Evolutionary conservation across 2,888 invertebrate species (phyloP).

Genomic region (Apeira syringaria): DNA sequence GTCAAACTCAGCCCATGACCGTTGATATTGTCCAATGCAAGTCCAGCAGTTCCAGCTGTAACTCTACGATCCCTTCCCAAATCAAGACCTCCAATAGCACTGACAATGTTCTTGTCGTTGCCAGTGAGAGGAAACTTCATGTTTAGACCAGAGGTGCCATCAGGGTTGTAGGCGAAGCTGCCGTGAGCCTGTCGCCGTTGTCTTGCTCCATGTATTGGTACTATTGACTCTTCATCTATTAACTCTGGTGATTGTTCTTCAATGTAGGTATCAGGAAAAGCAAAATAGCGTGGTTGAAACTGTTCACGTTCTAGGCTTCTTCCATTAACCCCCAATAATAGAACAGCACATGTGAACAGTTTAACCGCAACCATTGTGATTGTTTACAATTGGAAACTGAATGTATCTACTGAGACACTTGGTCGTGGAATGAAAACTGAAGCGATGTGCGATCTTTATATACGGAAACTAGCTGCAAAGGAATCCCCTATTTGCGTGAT

Average conservation of each 20-base stretch:
- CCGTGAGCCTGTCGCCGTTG: slow-evolving; percentile 37
- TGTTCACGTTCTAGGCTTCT: slow-evolving; percentile 7
- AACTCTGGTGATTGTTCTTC: slow-evolving; percentile 1
- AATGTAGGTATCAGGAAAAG: neutral
- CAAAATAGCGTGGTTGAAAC: neutral
- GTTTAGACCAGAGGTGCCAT: slow-evolving; percentile 34
- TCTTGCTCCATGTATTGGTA: slow-evolving; percentile 14
- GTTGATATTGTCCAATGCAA: slow-evolving; percentile 47
- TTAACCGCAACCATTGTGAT: slow-evolving; percentile 1
- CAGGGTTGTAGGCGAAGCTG: slow-evolving; percentile 35
- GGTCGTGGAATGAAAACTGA: slow-evolving; percentile 3
- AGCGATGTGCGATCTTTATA: neutral
- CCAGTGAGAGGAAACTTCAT: slow-evolving; percentile 41
- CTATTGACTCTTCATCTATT: slow-evolving; percentile 7
- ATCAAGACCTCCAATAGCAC: slow-evolving; percentile 39
- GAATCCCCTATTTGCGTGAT: slow-evolving; percentile 11
- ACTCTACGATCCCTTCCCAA: slow-evolving; percentile 30
- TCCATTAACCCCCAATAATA: slow-evolving; percentile 9
- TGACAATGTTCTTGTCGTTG: slow-evolving; percentile 40
- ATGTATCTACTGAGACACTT: neutral
- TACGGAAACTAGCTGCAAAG: neutral
- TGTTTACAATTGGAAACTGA: neutral
- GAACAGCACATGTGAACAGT: slow-evolving; percentile 6
- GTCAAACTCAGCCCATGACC: slow-evolving; percentile 50
- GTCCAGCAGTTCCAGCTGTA: slow-evolving; percentile 41